These are phyloP conservation scores for Lepidocyrtoides sp. DNA, from an alignment of 2,888 invertebrate species.

Conservation along the genomic window DNA sequence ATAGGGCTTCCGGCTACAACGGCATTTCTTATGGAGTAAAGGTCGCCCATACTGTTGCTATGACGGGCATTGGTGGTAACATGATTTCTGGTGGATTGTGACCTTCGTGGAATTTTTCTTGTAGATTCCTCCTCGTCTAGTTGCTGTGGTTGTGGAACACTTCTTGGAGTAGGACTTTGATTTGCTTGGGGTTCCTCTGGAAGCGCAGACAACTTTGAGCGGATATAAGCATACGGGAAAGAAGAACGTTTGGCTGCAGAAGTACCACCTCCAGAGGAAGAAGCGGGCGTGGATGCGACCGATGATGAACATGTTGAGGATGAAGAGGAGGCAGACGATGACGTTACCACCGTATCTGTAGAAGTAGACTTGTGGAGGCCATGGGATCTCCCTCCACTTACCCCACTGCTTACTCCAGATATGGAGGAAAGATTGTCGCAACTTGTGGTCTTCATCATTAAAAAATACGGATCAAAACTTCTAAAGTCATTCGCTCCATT, in stretches of 20 bases:
- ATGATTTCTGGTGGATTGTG: constrained; percentile 51
- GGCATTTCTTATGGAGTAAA: constrained; percentile 11
- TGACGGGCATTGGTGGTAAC: constrained; percentile 55
- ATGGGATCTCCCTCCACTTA: background rate
- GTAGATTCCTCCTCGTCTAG: background rate
- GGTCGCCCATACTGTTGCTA: constrained; percentile 83
- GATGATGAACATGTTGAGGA: too few species aligned
- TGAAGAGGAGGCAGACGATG: background rate
- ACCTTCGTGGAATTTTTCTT: constrained; percentile 3
- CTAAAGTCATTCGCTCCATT: background rate
- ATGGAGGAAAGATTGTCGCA: constrained; percentile 82
- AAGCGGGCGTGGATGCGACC: constrained; percentile 54
- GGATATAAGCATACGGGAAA: constrained; percentile 86
- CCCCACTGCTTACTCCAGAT: background rate
- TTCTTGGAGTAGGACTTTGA: constrained; percentile 4
- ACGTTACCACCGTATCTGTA: constrained; percentile 36
- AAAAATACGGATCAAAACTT: constrained; percentile 21
- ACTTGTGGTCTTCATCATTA: constrained; percentile 81
- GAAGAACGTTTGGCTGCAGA: constrained; percentile 75
- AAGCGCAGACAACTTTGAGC: constrained; percentile 85
- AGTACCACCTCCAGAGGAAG: background rate
- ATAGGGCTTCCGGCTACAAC: background rate
- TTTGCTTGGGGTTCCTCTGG: constrained; percentile 85
- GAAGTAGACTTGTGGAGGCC: constrained; percentile 45
- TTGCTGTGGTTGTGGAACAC: background rate